Evolutionary conservation across 2,113 vertebrate genomes (phyloP).

Genomic region (Aspidoscelis tigris): DNA sequence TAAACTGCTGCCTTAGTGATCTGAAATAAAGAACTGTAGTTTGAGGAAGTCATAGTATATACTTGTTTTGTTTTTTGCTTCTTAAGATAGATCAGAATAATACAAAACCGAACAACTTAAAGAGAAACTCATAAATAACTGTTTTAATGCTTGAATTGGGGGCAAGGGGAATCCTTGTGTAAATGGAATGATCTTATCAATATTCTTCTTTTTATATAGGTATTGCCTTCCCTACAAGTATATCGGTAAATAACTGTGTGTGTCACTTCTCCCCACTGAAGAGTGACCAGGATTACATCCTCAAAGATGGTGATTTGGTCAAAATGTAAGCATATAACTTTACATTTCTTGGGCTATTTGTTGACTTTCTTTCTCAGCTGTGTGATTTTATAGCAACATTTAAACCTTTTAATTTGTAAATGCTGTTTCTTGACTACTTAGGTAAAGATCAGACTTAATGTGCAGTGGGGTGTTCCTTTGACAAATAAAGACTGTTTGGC

Average conservation of each 20-base stretch:
- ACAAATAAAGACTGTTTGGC: background rate
- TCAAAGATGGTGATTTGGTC: slow-evolving; percentile 94
- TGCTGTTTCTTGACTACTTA: too few species aligned
- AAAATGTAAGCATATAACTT: slow-evolving; percentile 85
- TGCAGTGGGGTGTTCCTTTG: background rate
- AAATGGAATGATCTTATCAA: fast-evolving
- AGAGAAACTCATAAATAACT: background rate
- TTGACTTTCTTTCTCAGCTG: background rate
- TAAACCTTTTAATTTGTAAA: background rate
- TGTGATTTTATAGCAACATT: background rate
- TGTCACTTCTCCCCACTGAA: slow-evolving; percentile 98
- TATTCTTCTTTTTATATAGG: slow-evolving; percentile 71
- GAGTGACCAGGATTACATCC: slow-evolving; percentile 92
- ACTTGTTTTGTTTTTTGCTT: background rate
- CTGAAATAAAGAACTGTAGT: background rate
- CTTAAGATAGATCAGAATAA: background rate
- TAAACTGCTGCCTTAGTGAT: background rate
- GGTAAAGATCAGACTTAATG: background rate
- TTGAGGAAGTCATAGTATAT: too few species aligned
- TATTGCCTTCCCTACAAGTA: slow-evolving; percentile 95
- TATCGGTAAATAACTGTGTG: slow-evolving; percentile 98
- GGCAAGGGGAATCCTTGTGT: background rate
- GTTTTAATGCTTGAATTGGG: background rate
- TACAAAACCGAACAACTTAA: background rate
- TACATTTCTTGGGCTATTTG: fast-evolving